Evolutionary conservation across 2,797 vertebrate species (phyloP).

Genomic region (Agapornis canus): DNA sequence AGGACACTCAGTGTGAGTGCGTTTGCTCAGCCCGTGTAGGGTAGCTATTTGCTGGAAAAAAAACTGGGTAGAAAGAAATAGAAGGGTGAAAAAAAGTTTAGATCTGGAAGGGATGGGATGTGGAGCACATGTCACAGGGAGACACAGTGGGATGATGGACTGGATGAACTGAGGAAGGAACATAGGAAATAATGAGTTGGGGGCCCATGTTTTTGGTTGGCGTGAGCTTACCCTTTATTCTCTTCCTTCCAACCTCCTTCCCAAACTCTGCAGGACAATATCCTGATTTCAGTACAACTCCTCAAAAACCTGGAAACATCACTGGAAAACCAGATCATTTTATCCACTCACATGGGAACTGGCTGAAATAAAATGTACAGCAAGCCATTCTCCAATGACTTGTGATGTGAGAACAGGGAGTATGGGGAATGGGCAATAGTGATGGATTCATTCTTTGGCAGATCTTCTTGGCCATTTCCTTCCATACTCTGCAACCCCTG

Average conservation of each 20-base stretch:
- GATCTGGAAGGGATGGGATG: conserved; percentile 5
- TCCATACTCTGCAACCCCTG: conserved; percentile 39
- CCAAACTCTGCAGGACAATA: conserved; percentile 64
- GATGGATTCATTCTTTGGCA: conserved; percentile 70
- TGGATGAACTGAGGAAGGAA: conserved; percentile 27
- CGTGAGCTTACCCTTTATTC: conserved; percentile 16
- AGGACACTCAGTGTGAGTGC: background rate
- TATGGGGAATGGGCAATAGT: conserved; percentile 62
- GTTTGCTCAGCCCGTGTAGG: background rate
- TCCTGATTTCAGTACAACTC: conserved; percentile 61
- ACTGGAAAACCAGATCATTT: conserved; percentile 70
- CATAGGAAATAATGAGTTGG: conserved; percentile 50
- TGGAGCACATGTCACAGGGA: conserved; percentile 43
- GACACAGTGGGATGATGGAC: conserved; percentile 27
- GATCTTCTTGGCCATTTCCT: conserved; percentile 66
- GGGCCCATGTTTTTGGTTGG: conserved; percentile 28
- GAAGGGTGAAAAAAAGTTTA: conserved; percentile 35
- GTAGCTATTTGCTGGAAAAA: conserved; percentile 44
- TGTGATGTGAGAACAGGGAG: conserved; percentile 68
- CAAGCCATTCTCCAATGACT: conserved; percentile 69
- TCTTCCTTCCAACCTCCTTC: conserved; percentile 57
- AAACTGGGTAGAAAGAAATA: background rate
- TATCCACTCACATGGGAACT: conserved; percentile 67
- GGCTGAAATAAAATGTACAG: conserved; percentile 68
- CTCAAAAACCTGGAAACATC: conserved; percentile 66